Conservation (phyloP, 2,797 vertebrate species). For the Syngnathus acus region DNA sequence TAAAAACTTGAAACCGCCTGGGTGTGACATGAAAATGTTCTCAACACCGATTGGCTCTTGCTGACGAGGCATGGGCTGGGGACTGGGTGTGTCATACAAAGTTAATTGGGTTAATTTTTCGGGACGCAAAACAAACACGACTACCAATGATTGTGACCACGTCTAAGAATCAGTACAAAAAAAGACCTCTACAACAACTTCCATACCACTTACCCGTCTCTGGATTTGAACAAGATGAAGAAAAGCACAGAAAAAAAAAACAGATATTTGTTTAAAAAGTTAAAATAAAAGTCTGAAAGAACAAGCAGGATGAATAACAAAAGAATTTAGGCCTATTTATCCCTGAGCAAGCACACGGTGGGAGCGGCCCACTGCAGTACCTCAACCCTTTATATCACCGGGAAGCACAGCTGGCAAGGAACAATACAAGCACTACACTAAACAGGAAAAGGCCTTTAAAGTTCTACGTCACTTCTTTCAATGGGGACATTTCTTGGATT, state of each 20-base stretch:
- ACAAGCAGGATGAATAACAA: constrained; percentile 18
- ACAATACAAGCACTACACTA: constrained; percentile 45
- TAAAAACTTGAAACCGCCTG: no score
- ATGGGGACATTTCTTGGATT: constrained; percentile 33
- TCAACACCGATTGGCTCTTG: no score
- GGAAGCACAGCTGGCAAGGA: constrained; percentile 32
- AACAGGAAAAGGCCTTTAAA: constrained; percentile 26
- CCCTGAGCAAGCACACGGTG: constrained; percentile 30
- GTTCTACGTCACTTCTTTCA: constrained; percentile 39
- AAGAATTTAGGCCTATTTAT: constrained; percentile 32
- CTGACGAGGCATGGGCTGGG: no score
- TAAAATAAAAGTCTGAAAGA: background rate
- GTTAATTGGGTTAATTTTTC: background rate
- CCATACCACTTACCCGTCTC: constrained; percentile 50
- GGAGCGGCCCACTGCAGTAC: constrained; percentile 30
- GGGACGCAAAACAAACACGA: background rate
- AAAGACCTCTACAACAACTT: constrained; percentile 7
- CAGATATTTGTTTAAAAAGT: background rate
- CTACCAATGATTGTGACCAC: background rate
- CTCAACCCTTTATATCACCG: constrained; percentile 40
- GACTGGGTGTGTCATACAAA: no score
- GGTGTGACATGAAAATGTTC: no score
- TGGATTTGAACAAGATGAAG: constrained; percentile 37
- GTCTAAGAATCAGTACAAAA: background rate
- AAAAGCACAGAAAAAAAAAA: constrained; percentile 37